phyloP scores from a whole-genome alignment of 2,888 invertebrate species.

The Quadroppia sp. region DNA sequence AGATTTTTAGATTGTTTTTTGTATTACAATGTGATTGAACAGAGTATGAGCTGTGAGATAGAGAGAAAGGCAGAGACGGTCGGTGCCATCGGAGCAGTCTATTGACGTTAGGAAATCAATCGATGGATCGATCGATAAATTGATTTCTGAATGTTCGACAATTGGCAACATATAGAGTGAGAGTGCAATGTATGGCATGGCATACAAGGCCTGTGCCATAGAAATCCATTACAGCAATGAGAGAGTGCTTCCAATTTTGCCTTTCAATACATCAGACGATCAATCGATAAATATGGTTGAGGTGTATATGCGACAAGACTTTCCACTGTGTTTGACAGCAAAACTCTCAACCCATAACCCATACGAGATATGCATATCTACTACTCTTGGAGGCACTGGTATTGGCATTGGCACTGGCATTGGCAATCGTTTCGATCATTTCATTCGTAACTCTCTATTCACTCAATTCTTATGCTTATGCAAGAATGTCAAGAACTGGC shows the following conservation, averaged over 20 bases:
- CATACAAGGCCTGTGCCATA: not conserved
- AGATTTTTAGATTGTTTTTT: not conserved
- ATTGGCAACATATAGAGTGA: not conserved
- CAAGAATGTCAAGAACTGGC: slow-evolving; percentile 9
- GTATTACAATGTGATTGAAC: too few relatives aligned
- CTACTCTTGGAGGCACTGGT: not conserved
- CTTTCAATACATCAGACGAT: slow-evolving; percentile 34
- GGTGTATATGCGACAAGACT: slow-evolving; percentile 2
- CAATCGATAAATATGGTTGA: slow-evolving; percentile 35
- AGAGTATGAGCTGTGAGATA: not conserved
- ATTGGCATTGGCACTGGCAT: not conserved
- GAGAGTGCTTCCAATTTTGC: slow-evolving; percentile 30
- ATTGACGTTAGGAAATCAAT: slow-evolving; percentile 36
- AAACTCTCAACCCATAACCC: not conserved
- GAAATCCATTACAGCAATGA: slow-evolving; percentile 24
- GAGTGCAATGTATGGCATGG: not conserved
- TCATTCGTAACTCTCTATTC: too few relatives aligned
- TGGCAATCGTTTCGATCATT: not conserved
- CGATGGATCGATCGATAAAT: slow-evolving; percentile 25
- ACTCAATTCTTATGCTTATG: not conserved
- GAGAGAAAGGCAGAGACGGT: not conserved
- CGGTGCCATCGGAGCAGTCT: slow-evolving; percentile 18
- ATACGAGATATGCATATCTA: not conserved
- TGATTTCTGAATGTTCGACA: slow-evolving; percentile 26
- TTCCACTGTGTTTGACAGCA: not conserved